Percentiles rank a stretch among this genome's conserved stretches.
These are phyloP conservation scores for Drosophila grimshawi DNA, from an alignment of 1,140 invertebrate genomes.

Conservation along the genomic window DNA sequence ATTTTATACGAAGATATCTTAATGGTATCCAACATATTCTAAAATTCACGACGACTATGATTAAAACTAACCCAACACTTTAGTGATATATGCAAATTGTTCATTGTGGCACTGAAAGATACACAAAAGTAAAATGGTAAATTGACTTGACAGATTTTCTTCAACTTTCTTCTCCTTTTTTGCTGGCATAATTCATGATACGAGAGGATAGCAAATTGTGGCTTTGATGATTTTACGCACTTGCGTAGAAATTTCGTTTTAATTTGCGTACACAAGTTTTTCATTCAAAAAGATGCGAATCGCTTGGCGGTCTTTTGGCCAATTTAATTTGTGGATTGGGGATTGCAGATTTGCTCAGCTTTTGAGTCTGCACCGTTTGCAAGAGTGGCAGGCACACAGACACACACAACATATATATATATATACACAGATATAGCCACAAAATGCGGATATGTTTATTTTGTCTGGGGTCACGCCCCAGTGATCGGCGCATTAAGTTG, in stretches of 20 bases:
- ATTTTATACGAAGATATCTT: no score
- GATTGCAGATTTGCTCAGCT: no score
- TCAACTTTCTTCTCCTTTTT: neutral
- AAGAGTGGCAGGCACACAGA: conserved; percentile 16
- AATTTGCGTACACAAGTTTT: conserved; percentile 57
- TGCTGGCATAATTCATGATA: conserved; percentile 36
- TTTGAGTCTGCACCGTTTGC: conserved; percentile 6
- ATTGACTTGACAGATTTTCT: neutral
- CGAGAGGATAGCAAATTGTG: conserved; percentile 29
- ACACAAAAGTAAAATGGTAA: neutral
- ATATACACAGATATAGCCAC: neutral
- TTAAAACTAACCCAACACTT: no score
- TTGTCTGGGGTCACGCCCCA: conserved; percentile 30
- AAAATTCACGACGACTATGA: no score
- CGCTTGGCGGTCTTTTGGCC: conserved; percentile 41
- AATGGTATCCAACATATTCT: no score
- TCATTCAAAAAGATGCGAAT: conserved; percentile 44
- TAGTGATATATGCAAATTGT: no score
- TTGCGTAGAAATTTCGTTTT: conserved; percentile 48
- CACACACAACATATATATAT: conserved; percentile 4
- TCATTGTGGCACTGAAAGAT: no score
- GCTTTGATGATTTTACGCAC: conserved; percentile 80
- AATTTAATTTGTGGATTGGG: conserved; percentile 39
- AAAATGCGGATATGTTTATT: conserved; percentile 3
- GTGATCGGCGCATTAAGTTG: conserved; percentile 66